Conservation (phyloP, 2,888 invertebrate genomes). For the Alloplasta piceator region DNA sequence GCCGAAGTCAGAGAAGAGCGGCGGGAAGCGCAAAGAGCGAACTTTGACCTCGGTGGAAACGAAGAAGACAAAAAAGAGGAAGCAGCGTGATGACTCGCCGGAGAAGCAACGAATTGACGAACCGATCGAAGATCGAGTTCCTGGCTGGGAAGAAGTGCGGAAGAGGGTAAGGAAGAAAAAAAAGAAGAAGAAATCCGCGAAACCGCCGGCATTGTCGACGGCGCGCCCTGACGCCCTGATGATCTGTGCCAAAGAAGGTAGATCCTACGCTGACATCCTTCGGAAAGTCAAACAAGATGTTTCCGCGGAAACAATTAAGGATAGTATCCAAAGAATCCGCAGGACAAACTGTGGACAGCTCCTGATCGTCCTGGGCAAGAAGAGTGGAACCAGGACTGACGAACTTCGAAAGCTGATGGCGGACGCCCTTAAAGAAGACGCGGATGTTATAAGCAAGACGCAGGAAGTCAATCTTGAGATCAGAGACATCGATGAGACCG, state of each 20-base stretch:
- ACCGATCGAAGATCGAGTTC: no score
- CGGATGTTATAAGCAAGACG: constrained; percentile 28
- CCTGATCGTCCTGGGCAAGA: not conserved
- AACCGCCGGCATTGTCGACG: not conserved
- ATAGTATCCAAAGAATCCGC: constrained; percentile 13
- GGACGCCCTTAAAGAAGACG: constrained; percentile 9
- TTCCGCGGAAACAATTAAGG: constrained; percentile 3
- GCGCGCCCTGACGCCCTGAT: constrained; percentile 32
- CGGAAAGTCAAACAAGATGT: constrained; percentile 25
- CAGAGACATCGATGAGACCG: not conserved
- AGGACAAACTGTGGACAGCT: constrained; percentile 19
- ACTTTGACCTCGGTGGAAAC: no score
- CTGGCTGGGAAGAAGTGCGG: not conserved
- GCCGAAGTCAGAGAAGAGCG: no score
- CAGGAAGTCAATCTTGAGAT: constrained; percentile 40
- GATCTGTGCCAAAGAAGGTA: constrained; percentile 1
- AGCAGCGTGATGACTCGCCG: no score
- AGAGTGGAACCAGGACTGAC: not conserved
- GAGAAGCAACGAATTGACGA: no score
- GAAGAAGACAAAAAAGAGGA: no score
- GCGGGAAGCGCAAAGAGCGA: no score
- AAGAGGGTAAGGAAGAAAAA: not conserved
- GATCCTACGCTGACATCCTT: constrained; percentile 44
- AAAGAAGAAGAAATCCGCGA: not conserved
- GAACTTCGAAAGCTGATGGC: constrained; percentile 4